Evolutionary conservation across 2,113 vertebrate genomes (phyloP), one percentile per base, ranked within the genome.

Genomic region (Tiliqua scincoides): DNA sequence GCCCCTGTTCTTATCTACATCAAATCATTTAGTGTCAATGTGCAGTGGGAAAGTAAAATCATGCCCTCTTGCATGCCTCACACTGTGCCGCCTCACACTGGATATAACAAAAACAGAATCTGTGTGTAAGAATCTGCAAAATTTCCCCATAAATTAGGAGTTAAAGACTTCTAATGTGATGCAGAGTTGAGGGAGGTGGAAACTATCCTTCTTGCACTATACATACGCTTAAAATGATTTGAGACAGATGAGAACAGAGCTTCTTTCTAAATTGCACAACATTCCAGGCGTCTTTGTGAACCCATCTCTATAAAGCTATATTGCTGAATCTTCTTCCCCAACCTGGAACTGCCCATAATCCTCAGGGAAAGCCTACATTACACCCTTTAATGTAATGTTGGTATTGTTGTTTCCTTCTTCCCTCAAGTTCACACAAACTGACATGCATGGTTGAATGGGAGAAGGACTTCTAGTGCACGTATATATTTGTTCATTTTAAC

Each of bases 401-500:
- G 61, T 43, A 25, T 20, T 48, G 6, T 23, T 30, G 25, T n/a
- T 43, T 27, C 15, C 7, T 65, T 65, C 37, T 30, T 21, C 25
- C 30, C 40, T 48, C 6, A 63, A 65, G 8, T 14, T 80, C 25
- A 37, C n/a, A 7, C 78, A 65, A 43, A 18, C 23, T 17, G 25
- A 67, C 17, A 57, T n/a, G 5, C 65, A 79, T 27, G 35, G 6
- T 11, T 70, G 65, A 70, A 48, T 80, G 79, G 63, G 27, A 54
- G 21, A 52, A 70, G 48, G 11, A 4, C 15, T 8, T 9, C 7
- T 48, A 48, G 37, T 8, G 15, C 6, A 30, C 17, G 40, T 7
- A 18, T 18, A 72, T 68, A 71, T 87, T 70, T 73, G 71, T 6
- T n/a, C 54, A 73, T 48, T 88, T 54, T 82, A 85, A 37, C 37